Evolutionary conservation across 2,797 vertebrate species (phyloP).

Genomic region (Zalophus californianus): DNA sequence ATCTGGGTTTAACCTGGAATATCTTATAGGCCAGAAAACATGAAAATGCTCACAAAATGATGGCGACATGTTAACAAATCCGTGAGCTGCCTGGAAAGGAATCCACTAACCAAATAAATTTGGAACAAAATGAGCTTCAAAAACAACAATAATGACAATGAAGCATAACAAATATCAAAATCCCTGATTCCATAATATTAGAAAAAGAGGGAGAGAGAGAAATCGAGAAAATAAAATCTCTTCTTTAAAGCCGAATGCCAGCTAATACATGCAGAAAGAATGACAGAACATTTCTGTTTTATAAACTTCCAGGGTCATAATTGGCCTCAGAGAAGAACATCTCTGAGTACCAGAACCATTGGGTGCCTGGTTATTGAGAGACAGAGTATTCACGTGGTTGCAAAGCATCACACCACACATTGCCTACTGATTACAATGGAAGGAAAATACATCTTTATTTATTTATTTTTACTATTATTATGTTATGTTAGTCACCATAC

Average conservation of each 20-base stretch:
- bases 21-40: not conserved
- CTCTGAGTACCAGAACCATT: not conserved
- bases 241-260: not conserved
- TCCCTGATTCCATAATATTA: not conserved
- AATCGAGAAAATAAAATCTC: not conserved
- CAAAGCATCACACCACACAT: not conserved
- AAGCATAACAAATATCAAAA: not conserved
- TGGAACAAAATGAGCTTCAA: not conserved
- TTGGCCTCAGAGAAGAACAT: not conserved
- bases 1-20: not conserved
- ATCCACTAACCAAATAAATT: not conserved
- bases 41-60: not conserved
- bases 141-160: not conserved
- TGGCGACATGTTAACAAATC: not conserved
- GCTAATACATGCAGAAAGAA: conserved; percentile 8
- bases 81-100: not conserved
- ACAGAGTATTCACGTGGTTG: not conserved
- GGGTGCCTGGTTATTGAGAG: not conserved
- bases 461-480: too few relatives aligned
- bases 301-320: not conserved
- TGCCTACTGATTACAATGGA: not conserved
- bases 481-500: too few relatives aligned
- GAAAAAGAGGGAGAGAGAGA: not conserved
- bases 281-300: not conserved
- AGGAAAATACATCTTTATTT: not conserved